Conservation (phyloP, 2,888 invertebrate species). For the Masnerella sp. region DNA sequence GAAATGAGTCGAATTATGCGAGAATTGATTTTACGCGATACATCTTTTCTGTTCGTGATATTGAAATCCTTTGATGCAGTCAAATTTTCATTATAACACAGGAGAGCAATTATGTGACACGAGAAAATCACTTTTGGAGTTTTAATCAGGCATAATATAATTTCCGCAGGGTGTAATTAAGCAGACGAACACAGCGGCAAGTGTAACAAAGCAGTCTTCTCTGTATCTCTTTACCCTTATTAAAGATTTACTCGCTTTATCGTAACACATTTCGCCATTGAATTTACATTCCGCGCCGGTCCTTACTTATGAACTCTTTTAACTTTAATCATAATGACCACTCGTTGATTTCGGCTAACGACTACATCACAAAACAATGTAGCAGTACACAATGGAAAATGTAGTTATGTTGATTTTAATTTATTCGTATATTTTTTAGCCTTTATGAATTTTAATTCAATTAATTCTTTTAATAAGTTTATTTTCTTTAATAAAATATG, state of each 20-base stretch:
- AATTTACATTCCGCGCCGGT: constrained; percentile 25
- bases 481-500: too few relatives aligned
- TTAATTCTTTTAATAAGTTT: too few relatives aligned
- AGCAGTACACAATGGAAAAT: too few relatives aligned
- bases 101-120: constrained; percentile 41
- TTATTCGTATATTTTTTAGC: too few relatives aligned
- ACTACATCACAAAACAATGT: too few relatives aligned
- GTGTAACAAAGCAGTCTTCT: constrained; percentile 32
- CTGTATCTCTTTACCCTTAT: constrained; percentile 34
- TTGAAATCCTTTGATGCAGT: constrained; percentile 29
- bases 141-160: constrained; percentile 67
- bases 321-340: constrained; percentile 24
- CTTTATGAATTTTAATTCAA: too few relatives aligned
- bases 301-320: constrained; percentile 35
- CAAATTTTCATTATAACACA: constrained; percentile 42
- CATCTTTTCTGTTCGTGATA: not conserved
- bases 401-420: too few relatives aligned
- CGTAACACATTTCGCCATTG: constrained; percentile 27
- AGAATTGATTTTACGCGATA: constrained; percentile 20
- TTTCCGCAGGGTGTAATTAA: constrained; percentile 64
- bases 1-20: constrained; percentile 9
- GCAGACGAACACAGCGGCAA: constrained; percentile 35
- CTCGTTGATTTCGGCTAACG: constrained; percentile 16
- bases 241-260: constrained; percentile 39
- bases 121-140: constrained; percentile 65